Evolutionary conservation across 1,140 invertebrate genomes (phyloP), one percentile per base, ranked within the genome.

Genomic region (Bradysia coprophila): DNA sequence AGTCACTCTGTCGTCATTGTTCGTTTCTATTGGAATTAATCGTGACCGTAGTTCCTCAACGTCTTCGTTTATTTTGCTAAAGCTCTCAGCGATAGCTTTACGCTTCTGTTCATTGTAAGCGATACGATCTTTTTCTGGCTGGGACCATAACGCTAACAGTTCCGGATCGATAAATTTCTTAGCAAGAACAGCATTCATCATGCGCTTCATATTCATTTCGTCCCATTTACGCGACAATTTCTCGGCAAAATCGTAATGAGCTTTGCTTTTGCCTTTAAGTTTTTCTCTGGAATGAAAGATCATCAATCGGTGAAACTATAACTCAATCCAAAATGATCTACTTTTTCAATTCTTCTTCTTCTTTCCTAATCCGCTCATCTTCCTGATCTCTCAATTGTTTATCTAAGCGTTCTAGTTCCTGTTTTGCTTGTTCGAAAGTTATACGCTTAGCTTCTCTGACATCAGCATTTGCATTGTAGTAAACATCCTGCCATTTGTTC

Each of bases 151-250:
- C 3, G 52, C 50, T 13, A 61, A 33, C 34, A 57, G 52, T 42
- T 61, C 55, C 23, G 51, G 54, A 38, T 61, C 55, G 44, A 61
- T 53, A 19, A 51, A 52, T 36, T 60, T 61, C 39, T 56, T 53
- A 0, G 51, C 50, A 56, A 61, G 58, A 4, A 61, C 33, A 22
- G 56, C 57, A 33, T 47, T 53, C 43, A 61, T 47, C 43, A 59
- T 47, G 0, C 57, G 53, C 40, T 59, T 52, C 0, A 60, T 43
- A 43, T 59, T 61, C 19, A 59, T 46, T 34, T 55, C 57, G 20
- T 61, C 56, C 49, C 53, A 61, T 34, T 50, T 47, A 1, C 45
- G 40, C 31, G 51, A 48, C 4, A 44, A 16, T 16, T 31, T 5
- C 16, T 44, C 37, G 51, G 20, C 15, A 1, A 38, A 19, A 22